Base-by-base conservation (phyloP, 2,113 vertebrate genomes). In the Triplophysa siluroides region DNA sequence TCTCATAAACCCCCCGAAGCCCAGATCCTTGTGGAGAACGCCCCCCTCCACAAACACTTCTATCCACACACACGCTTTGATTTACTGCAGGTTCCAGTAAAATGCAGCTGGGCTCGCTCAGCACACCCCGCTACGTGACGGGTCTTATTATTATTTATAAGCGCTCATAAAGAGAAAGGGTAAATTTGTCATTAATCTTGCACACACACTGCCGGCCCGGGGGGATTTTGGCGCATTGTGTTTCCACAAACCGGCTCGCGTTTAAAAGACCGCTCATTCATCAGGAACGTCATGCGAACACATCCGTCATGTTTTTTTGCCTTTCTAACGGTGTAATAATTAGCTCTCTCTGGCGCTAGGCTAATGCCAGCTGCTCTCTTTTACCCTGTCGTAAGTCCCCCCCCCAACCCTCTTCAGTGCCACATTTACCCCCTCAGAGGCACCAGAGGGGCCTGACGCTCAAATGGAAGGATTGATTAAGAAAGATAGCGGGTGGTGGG, bases 141-240 rank as follows among this genome's bases (percentile, higher is more conserved):
- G 87, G 84, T 84, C 88, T 86, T 87, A 89, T 89, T 88, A 87
- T 88, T 86, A 86, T 81, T 81, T 81, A 81, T 76, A 81, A 76
- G 71, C 64, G 60, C 58, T 81, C 71, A 81, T 81, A 81, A 81
- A 75, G 63, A 66, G 71, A 66, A 38, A 75, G 79, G 79, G 63
- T 76, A 81, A 67, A 75, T 76, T 81, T 74, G 56, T 74, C 79
- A 81, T 81, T 81, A 81, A 81, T 81, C 79, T 77, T 65, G 43
- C 70, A 50, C 62, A 23, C 62, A 60, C 63, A 33, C 47, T 10
- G 14, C 8, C 74, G 9, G 38, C 79, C 71, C 38, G 11, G 29
- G 79, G 79, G 71, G 33, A 26, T 61, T 65, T 47, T 23, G 63
- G 63, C 71, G 33, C 79, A 50, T 67, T 81, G 71, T 74, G 54